A percentile compares a stretch with the other conserved stretches of the same genome.
Conservation (phyloP, 2,888 invertebrate species). For the Conus canariensis region DNA sequence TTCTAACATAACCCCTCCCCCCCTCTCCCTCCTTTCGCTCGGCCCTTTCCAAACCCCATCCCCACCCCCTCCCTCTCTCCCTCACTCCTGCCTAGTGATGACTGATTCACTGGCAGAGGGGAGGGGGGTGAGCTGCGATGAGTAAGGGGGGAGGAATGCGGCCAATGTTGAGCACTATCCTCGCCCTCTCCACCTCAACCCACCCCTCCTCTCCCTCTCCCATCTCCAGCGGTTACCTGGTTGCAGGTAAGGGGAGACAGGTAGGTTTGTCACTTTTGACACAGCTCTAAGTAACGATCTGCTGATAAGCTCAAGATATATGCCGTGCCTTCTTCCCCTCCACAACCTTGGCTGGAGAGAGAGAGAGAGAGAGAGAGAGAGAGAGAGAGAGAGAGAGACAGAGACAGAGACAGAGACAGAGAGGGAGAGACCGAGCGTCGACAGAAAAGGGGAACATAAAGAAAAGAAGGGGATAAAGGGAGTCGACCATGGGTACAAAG, state of each 20-base stretch:
- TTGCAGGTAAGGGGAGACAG: slow-evolving; percentile 5
- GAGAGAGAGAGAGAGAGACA: not conserved
- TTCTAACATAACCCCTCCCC: not conserved
- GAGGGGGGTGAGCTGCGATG: not conserved
- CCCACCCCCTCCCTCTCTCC: not conserved
- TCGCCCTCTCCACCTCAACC: not conserved
- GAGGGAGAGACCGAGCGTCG: not conserved
- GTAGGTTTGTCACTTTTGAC: not conserved
- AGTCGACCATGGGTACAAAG: not conserved
- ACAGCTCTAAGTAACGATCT: not conserved
- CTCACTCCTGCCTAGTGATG: not conserved
- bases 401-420: not conserved
- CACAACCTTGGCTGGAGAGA: not conserved
- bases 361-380: not conserved
- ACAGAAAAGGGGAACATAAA: not conserved
- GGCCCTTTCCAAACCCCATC: not conserved
- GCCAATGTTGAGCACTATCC: not conserved
- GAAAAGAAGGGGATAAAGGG: not conserved
- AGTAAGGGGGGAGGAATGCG: not conserved
- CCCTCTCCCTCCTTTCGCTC: not conserved
- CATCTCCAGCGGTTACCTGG: not conserved
- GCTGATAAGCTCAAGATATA: not conserved
- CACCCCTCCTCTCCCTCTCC: not conserved
- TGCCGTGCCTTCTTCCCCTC: not conserved
- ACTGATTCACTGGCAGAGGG: not conserved